Base-by-base conservation (phyloP, 2,888 invertebrate genomes). In the Synergus japonicus region DNA sequence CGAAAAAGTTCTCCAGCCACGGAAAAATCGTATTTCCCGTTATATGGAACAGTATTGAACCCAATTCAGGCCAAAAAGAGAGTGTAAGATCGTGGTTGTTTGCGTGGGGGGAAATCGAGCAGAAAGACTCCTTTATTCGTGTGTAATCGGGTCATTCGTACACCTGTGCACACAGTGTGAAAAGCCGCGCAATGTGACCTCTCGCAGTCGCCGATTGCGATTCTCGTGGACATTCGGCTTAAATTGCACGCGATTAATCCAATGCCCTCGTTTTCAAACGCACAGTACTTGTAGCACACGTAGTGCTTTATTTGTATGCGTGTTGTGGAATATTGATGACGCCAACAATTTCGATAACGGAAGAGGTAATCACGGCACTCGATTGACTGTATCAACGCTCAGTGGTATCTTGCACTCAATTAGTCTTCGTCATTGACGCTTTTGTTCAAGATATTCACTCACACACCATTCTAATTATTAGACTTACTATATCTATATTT, bases 241-340 rank as follows among this genome's bases (percentile, higher is more conserved):
- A 76, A 81, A 79, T 81, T 76, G 81, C 79, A 76, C 66, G 66
- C 77, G 76, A 79, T 77, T 79, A 81, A 81, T 81, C 76, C 77
- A 49, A 49, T 66, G 76, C 54, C 37, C 66, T 65, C 65, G 43
- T 67, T 77, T 81, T 66, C 69, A 79, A 65, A 67, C 73, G 67
- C 76, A 65, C 63, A 78, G 77, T 78, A 76, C 76, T 81, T 54
- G 54, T 37, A 41, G 44, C 22, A 73, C 37, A 73, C 41, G 37
- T 54, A 54, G 73, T 73, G 73, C 73, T 73, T 73, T 29, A 29
- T 29, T 54, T 73, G 37, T 49, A 73, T n/a, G 73, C 73, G 37
- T 73, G 37, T 54, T 73, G 69, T 8, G 73, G 73, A 73, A 73
- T 73, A 73, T 73, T 73, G 73, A 73, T 73, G 54, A 41, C 37